Conservation (phyloP, 2,113 vertebrate species). For the Coptodon bakossiorum region DNA sequence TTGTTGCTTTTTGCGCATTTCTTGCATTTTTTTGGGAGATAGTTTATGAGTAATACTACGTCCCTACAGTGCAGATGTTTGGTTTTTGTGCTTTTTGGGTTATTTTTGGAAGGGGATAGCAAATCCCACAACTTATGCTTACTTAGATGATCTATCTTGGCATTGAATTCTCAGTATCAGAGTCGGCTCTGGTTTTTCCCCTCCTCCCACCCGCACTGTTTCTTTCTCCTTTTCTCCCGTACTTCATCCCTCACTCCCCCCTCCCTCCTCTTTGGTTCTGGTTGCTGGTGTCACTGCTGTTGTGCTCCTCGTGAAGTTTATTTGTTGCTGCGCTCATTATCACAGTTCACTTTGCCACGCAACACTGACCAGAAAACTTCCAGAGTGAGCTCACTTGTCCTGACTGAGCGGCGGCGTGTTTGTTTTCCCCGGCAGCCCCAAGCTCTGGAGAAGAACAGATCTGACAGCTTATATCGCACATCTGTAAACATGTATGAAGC, state of each 20-base stretch:
- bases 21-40: not conserved
- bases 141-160: slow-evolving; percentile 11
- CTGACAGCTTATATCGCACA: not conserved
- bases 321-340: slow-evolving; percentile 26
- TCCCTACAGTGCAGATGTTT: slow-evolving; percentile 1
- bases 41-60: not conserved
- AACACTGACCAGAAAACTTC: not conserved
- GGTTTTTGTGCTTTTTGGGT: slow-evolving; percentile 4
- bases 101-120: slow-evolving; percentile 37
- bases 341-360: not conserved
- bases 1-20: not conserved
- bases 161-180: slow-evolving; percentile 6
- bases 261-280: not conserved
- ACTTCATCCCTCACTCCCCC: not conserved
- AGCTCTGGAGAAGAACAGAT: not conserved
- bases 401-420: not conserved
- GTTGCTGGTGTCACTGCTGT: not conserved
- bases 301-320: not conserved
- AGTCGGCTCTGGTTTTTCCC: not conserved
- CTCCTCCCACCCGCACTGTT: not conserved
- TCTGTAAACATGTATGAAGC: not conserved
- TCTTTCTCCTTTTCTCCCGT: not conserved
- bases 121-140: slow-evolving; percentile 37
- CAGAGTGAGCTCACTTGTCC: not conserved
- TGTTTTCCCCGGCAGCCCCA: not conserved